These are phyloP conservation scores for Chloromyia formosa DNA, from an alignment of 2,888 invertebrate species.

Conservation along the genomic window DNA sequence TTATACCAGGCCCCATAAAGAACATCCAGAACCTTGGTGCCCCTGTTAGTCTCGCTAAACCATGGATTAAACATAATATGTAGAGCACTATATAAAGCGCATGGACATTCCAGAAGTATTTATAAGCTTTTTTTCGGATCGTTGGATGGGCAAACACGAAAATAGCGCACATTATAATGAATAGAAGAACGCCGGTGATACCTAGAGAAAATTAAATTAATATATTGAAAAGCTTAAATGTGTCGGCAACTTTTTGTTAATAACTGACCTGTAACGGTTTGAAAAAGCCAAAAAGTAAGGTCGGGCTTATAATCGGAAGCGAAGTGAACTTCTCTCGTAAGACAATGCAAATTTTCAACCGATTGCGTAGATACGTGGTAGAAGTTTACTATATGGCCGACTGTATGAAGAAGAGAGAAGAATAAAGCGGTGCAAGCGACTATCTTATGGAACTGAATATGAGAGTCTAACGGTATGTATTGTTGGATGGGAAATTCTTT, in stretches of 20 bases:
- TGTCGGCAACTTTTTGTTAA: too few species aligned
- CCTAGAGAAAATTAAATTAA: slow-evolving; percentile 67
- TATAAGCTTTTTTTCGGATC: slow-evolving; percentile 91
- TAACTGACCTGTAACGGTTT: slow-evolving; percentile 86
- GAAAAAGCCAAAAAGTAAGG: slow-evolving; percentile 94
- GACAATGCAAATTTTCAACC: slow-evolving; percentile 87
- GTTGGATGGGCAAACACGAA: slow-evolving; percentile 96
- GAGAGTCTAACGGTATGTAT: slow-evolving; percentile 92
- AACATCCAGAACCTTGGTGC: slow-evolving; percentile 94
- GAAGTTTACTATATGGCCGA: slow-evolving; percentile 96
- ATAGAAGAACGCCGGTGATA: slow-evolving; percentile 85
- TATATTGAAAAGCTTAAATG: too few species aligned
- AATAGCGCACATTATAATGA: slow-evolving; percentile 91
- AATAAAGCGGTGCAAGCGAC: slow-evolving; percentile 94
- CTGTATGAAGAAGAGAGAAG: slow-evolving; percentile 90
- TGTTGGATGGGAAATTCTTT: slow-evolving; percentile 95
- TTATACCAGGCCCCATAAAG: slow-evolving; percentile 88
- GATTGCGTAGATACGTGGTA: slow-evolving; percentile 97
- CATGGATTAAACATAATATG: slow-evolving; percentile 86
- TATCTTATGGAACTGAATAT: slow-evolving; percentile 97
- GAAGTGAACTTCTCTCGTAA: slow-evolving; percentile 93
- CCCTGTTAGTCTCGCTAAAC: slow-evolving; percentile 89
- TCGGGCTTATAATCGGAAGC: slow-evolving; percentile 94
- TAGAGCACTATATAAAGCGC: slow-evolving; percentile 88
- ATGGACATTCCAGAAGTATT: slow-evolving; percentile 95